A percentile compares a stretch with the other conserved stretches of the same genome.
Evolutionary conservation across 2,797 vertebrate species (phyloP).

Genomic region (Lepus oiostolus): DNA sequence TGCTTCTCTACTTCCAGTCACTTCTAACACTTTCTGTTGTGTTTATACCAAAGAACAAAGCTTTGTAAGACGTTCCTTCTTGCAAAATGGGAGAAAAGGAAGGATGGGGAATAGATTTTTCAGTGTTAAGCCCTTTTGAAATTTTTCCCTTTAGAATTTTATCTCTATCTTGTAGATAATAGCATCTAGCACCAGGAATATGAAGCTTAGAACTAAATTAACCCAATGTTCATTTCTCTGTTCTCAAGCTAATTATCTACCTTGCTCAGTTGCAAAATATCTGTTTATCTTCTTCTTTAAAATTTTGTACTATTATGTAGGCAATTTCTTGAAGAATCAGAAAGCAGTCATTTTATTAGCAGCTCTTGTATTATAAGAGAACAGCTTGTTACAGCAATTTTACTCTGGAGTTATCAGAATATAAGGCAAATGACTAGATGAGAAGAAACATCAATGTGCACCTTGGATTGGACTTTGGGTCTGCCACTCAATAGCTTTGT

Average conservation of each 20-base stretch:
- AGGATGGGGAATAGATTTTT: not conserved
- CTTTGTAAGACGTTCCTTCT: conserved; percentile 11
- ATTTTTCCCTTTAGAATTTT: not conserved
- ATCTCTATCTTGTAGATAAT: not conserved
- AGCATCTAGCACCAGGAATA: not conserved
- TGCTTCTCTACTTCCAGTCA: not conserved
- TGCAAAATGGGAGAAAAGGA: conserved; percentile 41
- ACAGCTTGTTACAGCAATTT: not conserved
- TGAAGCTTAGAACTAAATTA: not conserved
- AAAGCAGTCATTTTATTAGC: not conserved
- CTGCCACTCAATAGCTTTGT: not conserved
- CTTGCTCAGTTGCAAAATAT: not conserved
- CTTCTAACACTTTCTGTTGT: not conserved
- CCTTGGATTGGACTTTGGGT: not conserved
- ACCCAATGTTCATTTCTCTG: not conserved
- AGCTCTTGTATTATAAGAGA: not conserved
- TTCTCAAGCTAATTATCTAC: not conserved
- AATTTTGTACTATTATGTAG: not conserved
- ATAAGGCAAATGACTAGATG: not conserved
- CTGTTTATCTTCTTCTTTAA: conserved; percentile 20
- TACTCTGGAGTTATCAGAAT: not conserved
- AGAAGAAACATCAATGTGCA: not conserved
- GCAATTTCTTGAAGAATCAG: not conserved
- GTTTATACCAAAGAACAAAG: not conserved
- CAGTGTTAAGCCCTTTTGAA: not conserved